A percentile compares a stretch with the other conserved stretches of the same genome.
These are phyloP conservation scores for Lucilia sericata DNA, from an alignment of 1,140 invertebrate genomes.

Conservation along the genomic window DNA sequence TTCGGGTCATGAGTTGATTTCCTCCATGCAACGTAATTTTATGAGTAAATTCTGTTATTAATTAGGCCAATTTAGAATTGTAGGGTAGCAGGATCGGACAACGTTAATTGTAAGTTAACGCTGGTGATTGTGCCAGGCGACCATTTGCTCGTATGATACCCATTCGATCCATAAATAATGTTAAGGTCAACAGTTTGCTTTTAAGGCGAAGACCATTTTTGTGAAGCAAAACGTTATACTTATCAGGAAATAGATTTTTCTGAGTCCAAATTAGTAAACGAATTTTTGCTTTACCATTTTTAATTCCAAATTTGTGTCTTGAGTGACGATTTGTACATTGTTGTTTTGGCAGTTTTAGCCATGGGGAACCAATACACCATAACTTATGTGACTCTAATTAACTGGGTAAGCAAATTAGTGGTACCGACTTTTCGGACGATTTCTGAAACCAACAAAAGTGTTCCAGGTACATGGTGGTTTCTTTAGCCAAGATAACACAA, in stretches of 20 bases:
- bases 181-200: background rate
- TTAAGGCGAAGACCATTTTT: background rate
- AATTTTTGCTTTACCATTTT: no score
- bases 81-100: background rate
- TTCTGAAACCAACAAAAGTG: background rate
- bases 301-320: background rate
- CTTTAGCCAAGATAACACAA: background rate
- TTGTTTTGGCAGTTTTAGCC: background rate
- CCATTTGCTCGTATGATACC: constrained; percentile 24
- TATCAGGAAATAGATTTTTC: no score
- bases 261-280: no score
- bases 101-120: constrained; percentile 25
- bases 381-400: background rate
- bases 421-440: background rate
- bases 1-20: background rate
- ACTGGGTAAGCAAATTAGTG: no score
- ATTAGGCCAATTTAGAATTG: no score
- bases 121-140: background rate
- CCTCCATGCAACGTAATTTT: background rate
- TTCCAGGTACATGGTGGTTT: background rate
- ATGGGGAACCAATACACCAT: background rate
- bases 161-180: background rate
- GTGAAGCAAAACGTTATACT: background rate
- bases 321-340: background rate
- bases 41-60: no score